Evolutionary conservation across 1,140 invertebrate genomes (phyloP).

Genomic region (Ephestia elutella): DNA sequence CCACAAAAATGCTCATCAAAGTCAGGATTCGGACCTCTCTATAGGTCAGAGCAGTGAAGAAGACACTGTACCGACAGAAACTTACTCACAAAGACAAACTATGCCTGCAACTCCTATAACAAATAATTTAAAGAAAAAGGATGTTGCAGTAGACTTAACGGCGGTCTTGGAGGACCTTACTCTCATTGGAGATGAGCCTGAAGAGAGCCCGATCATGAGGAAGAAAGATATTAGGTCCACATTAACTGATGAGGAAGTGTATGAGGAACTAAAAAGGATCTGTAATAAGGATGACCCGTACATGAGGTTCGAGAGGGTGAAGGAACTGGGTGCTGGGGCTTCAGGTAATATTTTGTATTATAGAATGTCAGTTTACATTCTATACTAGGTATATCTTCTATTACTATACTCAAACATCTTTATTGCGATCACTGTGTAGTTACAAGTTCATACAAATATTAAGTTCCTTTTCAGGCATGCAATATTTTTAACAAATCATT

Average conservation of each 20-base stretch:
- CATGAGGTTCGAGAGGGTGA: constrained; percentile 84
- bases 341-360: constrained; percentile 74
- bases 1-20: constrained; percentile 80
- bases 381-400: too few relatives aligned
- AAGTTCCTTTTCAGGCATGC: too few relatives aligned
- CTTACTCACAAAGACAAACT: constrained; percentile 59
- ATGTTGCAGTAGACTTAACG: constrained; percentile 52
- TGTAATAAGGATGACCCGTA: constrained; percentile 86
- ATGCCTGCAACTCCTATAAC: constrained; percentile 62
- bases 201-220: constrained; percentile 74
- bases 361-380: too few relatives aligned
- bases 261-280: constrained; percentile 86
- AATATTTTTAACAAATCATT: too few relatives aligned
- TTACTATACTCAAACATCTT: too few relatives aligned
- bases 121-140: constrained; percentile 59
- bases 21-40: constrained; percentile 75
- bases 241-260: constrained; percentile 88
- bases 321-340: constrained; percentile 92
- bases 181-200: constrained; percentile 54
- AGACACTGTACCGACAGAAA: constrained; percentile 41
- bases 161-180: constrained; percentile 63
- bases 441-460: too few relatives aligned
- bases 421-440: too few relatives aligned
- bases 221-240: constrained; percentile 75
- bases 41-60: constrained; percentile 70